Conservation (phyloP, 2,888 invertebrate species). For the Darwinula stevensoni region DNA sequence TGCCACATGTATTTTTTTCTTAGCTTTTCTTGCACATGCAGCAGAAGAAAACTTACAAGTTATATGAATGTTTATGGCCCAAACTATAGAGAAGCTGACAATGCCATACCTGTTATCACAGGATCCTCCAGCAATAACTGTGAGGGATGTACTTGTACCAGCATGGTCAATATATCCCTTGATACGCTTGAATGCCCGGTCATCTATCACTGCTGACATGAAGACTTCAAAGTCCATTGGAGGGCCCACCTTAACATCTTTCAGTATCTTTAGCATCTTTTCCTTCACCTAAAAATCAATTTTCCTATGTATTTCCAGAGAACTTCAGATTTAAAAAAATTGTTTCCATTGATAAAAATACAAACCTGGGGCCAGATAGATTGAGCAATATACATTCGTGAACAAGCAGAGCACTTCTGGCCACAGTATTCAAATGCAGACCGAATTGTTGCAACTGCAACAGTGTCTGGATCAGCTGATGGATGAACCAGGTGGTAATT, state of each 20-base stretch:
- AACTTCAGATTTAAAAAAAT: background rate
- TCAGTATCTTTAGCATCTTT: slow-evolving; percentile 33
- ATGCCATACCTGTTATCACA: slow-evolving; percentile 36
- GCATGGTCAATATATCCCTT: slow-evolving; percentile 66
- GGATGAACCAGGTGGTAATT: slow-evolving; percentile 94
- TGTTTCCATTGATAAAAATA: slow-evolving; percentile 4
- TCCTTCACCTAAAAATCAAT: slow-evolving; percentile 28
- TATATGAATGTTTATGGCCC: too few relatives aligned
- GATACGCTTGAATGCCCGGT: slow-evolving; percentile 65
- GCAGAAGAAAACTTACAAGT: too few relatives aligned
- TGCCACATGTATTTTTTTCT: too few relatives aligned
- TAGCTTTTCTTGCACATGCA: too few relatives aligned
- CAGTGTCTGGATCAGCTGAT: slow-evolving; percentile 50
- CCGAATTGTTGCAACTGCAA: slow-evolving; percentile 45
- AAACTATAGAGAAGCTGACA: too few relatives aligned
- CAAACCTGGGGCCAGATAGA: slow-evolving; percentile 39
- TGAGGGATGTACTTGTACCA: slow-evolving; percentile 33
- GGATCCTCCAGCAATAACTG: slow-evolving; percentile 60
- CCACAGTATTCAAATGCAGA: slow-evolving; percentile 81
- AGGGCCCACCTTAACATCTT: slow-evolving; percentile 57
- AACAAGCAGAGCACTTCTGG: slow-evolving; percentile 95
- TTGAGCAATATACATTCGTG: slow-evolving; percentile 79
- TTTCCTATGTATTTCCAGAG: too few relatives aligned
- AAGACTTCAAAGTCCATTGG: slow-evolving; percentile 49
- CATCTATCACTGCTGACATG: slow-evolving; percentile 87